Percentiles rank a stretch among this genome's conserved stretches.
These are phyloP conservation scores for Hucho hucho DNA, from an alignment of 2,113 vertebrate genomes.

Conservation along the genomic window DNA sequence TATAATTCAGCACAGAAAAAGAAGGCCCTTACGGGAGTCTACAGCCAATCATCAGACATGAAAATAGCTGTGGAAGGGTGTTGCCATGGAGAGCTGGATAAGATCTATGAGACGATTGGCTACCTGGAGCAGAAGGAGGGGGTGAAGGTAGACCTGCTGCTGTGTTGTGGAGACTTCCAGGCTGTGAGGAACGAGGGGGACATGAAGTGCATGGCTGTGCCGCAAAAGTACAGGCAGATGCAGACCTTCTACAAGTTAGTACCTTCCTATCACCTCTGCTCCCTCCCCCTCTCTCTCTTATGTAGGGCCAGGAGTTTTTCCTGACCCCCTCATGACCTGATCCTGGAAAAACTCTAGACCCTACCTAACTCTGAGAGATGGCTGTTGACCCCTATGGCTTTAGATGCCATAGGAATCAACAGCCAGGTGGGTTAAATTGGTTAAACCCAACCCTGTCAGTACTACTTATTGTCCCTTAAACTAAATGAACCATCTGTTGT, in stretches of 20 bases:
- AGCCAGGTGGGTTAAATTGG: too few species aligned
- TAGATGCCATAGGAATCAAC: background rate
- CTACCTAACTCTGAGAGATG: background rate
- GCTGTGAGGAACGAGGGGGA: constrained; percentile 94
- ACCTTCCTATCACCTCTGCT: too few species aligned
- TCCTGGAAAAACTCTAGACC: background rate
- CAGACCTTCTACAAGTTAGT: constrained; percentile 93
- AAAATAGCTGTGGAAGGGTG: constrained; percentile 93
- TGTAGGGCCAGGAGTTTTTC: background rate
- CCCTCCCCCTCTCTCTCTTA: background rate
- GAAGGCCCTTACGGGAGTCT: too few species aligned
- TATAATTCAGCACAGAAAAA: too few species aligned
- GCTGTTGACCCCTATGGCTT: background rate
- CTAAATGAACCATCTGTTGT: background rate
- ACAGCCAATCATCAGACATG: constrained; percentile 66
- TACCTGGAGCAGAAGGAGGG: constrained; percentile 83
- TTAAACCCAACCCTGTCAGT: too few species aligned
- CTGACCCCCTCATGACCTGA: too few species aligned
- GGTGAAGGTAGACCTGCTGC: constrained; percentile 80
- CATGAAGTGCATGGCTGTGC: constrained; percentile 93
- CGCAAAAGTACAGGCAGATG: constrained; percentile 91
- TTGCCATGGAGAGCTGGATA: constrained; percentile 94
- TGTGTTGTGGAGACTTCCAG: constrained; percentile 96
- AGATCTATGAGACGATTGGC: constrained; percentile 91
- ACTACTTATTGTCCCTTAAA: too few species aligned